Base-by-base conservation (phyloP, 2,113 vertebrate genomes). In the Ondatra zibethicus region DNA sequence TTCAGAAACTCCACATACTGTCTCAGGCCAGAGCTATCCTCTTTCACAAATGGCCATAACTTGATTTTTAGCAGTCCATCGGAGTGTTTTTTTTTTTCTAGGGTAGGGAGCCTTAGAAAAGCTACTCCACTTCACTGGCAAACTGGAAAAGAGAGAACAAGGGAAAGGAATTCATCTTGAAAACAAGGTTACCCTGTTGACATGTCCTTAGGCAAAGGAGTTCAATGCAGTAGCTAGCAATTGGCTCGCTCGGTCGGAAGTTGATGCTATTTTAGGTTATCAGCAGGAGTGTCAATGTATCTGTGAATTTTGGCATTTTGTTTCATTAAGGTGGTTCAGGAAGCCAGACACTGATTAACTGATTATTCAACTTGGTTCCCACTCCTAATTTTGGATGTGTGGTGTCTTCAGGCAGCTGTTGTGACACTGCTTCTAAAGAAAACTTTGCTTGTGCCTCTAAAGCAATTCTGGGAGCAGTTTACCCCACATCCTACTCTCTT, bases 331-430 rank as follows among this genome's bases (percentile, higher is more conserved):
- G 89, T 98, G 97, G 93, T 98, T 98, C 96, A 97, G 96, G 97
- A 98, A 98, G 97, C 91, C 96, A 97, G 96, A 97, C 95, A 92
- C 97, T 94, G 96, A 97, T 97, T 90, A 98, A 93, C 96, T 97
- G 97, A 96, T 97, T 97, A 97, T 98, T 97, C 78, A 3, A 97
- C 96, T 97, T 96, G 77, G 92, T 96, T 97, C 91, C 95, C 96
- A 98, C 96, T 98, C 98, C 96, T 97, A 97, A 98, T 98, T 98
- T 97, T 97, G 96, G 97, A 98, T 81, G 87, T 96, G 95, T 97
- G 97, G 96, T 97, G 36, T 96, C 96, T 98, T 98, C 96, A 94
- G 89, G 88, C 84, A 97, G 97, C 97, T 98, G 96, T 93, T 97
- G 96, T 96, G 93, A 97, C 94, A 97, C 97, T 96, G 91, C 92